Base-by-base conservation (phyloP, 2,888 invertebrate genomes). In the Leucophenga maculata region DNA sequence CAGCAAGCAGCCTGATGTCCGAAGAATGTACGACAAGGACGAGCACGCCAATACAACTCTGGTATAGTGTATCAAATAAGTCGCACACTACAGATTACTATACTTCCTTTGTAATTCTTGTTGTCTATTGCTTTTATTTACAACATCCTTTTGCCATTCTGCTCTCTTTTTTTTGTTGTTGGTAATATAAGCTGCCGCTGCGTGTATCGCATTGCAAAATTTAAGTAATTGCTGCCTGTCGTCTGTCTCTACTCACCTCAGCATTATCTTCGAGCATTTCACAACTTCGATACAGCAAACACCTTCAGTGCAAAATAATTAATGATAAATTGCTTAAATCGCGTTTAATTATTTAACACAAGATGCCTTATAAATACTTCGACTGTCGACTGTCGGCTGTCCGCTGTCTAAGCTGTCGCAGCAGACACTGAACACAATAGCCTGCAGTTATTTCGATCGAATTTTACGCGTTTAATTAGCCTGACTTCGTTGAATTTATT, bases 251-350 rank as follows among this genome's bases (percentile, higher is more conserved):
- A 39, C 39, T 11, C 11, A 39, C 11, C 39, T 39, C 20, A 55
- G 26, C 52, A 54, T n/a, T n/a, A n/a, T 3, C 52, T 54, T 20
- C 20, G 16, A 54, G 52, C 18, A 9, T 16, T 52, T 52, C 13
- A n/a, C 3, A n/a, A 11, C 16, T 16, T 52, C 26, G 39, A 39
- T 39, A 39, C 39, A 48, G 39, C 50, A n/a, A 77, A 75, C 77
- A 75, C 78, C 77, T 76, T 74, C 50, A 74, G 76, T 74, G 69
- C 69, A 68, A 70, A 69, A 74, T 79, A 22, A 80, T 84, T 80
- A 81, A 82, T 86, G 83, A 85, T 81, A 82, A 83, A 86, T 86
- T 76, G 76, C 76, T 77, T 76, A 72, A 76, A 78, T 80, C 71
- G 77, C 77, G 78, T 80, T 79, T 77, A 82, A 83, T 81, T 83